Conservation (phyloP, 1,140 invertebrate genomes). For the Hestina assimilis region DNA sequence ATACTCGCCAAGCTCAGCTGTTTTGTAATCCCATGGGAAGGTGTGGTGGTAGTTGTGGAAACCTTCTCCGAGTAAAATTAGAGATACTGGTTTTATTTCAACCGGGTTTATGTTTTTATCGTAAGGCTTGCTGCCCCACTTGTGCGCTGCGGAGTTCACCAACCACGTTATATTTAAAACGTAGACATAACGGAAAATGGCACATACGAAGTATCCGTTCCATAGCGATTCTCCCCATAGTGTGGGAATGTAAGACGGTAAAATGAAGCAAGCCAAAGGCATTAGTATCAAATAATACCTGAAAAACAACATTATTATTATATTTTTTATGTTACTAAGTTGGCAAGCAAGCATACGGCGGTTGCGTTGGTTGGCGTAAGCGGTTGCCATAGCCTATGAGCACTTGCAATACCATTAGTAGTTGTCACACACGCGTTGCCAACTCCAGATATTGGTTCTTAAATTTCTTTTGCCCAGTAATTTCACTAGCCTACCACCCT, state of each 20-base stretch:
- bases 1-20: slow-evolving; percentile 82
- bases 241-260: slow-evolving; percentile 87
- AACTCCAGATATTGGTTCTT: no score
- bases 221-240: slow-evolving; percentile 84
- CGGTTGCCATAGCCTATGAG: no score
- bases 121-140: slow-evolving; percentile 86
- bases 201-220: slow-evolving; percentile 81
- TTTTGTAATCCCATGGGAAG: slow-evolving; percentile 86
- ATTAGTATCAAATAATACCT: slow-evolving; percentile 87
- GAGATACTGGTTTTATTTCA: slow-evolving; percentile 81
- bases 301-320: slow-evolving; percentile 29
- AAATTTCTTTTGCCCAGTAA: no score
- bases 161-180: slow-evolving; percentile 87
- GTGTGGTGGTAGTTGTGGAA: slow-evolving; percentile 89
- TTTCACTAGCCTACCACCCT: no score
- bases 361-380: no score
- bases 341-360: no score
- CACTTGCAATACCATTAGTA: no score
- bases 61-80: slow-evolving; percentile 80
- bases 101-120: slow-evolving; percentile 84
- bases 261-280: slow-evolving; percentile 83
- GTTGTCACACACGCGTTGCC: no score
- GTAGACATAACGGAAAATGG: slow-evolving; percentile 82
- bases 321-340: no score
- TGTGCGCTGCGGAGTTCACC: slow-evolving; percentile 87